Evolutionary conservation across 2,113 vertebrate genomes (phyloP), one percentile per base, ranked within the genome.

Genomic region (Drymodes brunneopygia): DNA sequence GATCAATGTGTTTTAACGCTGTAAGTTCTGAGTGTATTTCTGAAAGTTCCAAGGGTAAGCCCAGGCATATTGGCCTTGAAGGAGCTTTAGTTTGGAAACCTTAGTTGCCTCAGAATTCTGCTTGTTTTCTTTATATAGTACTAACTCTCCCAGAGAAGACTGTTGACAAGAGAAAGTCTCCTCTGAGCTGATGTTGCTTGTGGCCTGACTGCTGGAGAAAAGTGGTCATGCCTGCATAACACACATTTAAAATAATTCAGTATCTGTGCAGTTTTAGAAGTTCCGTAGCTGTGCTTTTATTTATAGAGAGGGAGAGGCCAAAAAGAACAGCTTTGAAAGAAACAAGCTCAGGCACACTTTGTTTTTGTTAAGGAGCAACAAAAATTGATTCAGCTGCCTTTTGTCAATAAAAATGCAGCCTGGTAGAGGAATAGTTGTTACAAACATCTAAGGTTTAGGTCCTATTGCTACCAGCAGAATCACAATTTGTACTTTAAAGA

Each of bases 351-450:
- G 90, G 33, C 86, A 75, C 36, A 57, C 56, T 88, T 81, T 15
- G 0, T 80, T 95, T 95, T 64, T 91, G 42, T 94, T 88, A 70
- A 50, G 71, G 69, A 89, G 79, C 47, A 81, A 35, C 78, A 88
- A 62, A 90, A 94, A 85, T 93, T 90, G 84, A 93, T 91, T 96
- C 80, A 86, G 42, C 69, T 81, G 48, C 73, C 77, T 92, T 94
- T 86, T 67, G 74, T 94, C 96, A 92, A 88, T 78, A 96, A 85
- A 96, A 84, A 74, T 58, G 40, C 36, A 87, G 47, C 23, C 61
- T 85, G 24, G 42, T 62, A 44, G 66, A 85, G 64, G 57, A 73
- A 19, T 54, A 72, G 56, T 73, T 94, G 86, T 89, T 92, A 61
- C 35, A 81, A 45, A 88, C 64, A 83, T 79, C 44, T 81, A 9